These are phyloP conservation scores for Scaptomyza caliginosa DNA, from an alignment of 2,888 invertebrate genomes.

Conservation along the genomic window DNA sequence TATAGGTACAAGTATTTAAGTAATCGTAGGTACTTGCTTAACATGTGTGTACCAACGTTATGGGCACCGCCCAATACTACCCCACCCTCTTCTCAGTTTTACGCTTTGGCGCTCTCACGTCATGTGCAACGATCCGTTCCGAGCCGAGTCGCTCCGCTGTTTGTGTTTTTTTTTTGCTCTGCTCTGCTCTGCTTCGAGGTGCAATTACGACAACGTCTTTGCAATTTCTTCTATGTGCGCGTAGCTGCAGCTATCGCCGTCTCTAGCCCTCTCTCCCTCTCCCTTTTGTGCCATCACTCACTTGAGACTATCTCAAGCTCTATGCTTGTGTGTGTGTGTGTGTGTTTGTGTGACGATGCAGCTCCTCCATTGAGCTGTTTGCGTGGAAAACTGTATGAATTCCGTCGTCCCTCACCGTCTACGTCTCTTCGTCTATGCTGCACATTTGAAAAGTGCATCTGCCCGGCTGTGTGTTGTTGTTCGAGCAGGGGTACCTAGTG, in stretches of 20 bases:
- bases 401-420: constrained; percentile 5
- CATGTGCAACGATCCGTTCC: constrained; percentile 1
- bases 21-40: constrained; percentile 24
- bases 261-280: constrained; percentile 21
- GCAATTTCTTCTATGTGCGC: constrained; percentile 79
- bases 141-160: neutral
- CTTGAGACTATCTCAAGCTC: constrained; percentile 42
- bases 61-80: constrained; percentile 34
- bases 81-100: neutral
- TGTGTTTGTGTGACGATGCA: constrained; percentile 39
- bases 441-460: constrained; percentile 81
- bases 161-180: neutral
- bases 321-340: constrained; percentile 12
- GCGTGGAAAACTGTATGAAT: constrained; percentile 66
- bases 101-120: neutral
- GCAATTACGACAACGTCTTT: constrained; percentile 56
- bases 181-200: constrained; percentile 23
- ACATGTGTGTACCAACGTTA: constrained; percentile 10
- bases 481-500: constrained; percentile 9
- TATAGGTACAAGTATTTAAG: constrained; percentile 12
- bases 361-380: constrained; percentile 66
- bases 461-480: constrained; percentile 4
- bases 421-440: constrained; percentile 1
- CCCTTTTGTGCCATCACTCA: constrained; percentile 14
- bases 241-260: constrained; percentile 57